These are phyloP conservation scores for Acromyrmex heyeri DNA, from an alignment of 1,140 invertebrate genomes.

Conservation along the genomic window DNA sequence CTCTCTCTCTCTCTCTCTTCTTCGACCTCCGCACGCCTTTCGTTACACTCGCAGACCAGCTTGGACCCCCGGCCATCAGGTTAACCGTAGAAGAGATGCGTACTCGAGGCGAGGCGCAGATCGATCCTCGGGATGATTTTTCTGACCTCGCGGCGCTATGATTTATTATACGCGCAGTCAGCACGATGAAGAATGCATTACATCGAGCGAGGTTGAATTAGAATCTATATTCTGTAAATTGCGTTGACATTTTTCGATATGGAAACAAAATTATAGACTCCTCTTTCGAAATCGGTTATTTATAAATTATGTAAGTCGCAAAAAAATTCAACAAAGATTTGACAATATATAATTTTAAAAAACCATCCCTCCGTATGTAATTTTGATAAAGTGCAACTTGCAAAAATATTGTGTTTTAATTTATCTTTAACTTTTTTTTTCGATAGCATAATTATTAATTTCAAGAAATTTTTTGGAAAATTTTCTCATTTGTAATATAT, in stretches of 20 bases:
- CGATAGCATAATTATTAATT: background rate
- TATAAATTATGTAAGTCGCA: background rate
- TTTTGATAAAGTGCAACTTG: background rate
- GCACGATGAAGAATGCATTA: constrained; percentile 15
- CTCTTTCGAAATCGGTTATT: background rate
- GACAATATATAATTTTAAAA: background rate
- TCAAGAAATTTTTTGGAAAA: background rate
- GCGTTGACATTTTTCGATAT: background rate
- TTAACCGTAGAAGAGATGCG: constrained; percentile 55
- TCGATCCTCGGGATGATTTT: constrained; percentile 54
- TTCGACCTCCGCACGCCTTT: constrained; percentile 26
- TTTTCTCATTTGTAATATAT: background rate
- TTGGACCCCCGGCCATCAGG: constrained; percentile 37
- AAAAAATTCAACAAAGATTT: background rate
- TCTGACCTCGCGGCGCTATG: constrained; percentile 49
- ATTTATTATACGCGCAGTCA: constrained; percentile 44
- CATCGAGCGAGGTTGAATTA: background rate
- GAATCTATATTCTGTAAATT: background rate
- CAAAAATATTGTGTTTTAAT: background rate
- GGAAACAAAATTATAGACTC: background rate
- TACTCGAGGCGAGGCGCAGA: constrained; percentile 44
- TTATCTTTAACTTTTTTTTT: background rate
- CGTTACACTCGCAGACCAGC: constrained; percentile 39
- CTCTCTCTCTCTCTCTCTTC: constrained; percentile 7
- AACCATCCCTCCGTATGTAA: background rate